These are phyloP conservation scores for Tachycineta bicolor DNA, from an alignment of 2,113 vertebrate genomes.

Conservation along the genomic window DNA sequence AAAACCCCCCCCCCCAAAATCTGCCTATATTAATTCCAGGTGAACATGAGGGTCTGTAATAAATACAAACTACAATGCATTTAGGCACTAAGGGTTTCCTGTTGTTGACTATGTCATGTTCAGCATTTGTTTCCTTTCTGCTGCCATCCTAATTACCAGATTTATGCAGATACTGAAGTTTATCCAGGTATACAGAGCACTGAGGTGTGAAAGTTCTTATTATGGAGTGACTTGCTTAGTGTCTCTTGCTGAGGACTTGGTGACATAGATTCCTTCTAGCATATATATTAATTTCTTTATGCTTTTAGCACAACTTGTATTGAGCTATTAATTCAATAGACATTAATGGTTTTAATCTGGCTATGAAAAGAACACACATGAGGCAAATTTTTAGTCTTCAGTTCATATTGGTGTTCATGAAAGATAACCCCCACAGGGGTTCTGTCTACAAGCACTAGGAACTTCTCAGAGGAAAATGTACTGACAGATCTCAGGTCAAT, in stretches of 20 bases:
- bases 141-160: not conserved
- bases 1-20: not conserved
- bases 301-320: not conserved
- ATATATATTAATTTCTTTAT: not conserved
- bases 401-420: conserved; percentile 56
- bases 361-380: conserved; percentile 37
- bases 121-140: not conserved
- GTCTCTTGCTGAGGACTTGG: not conserved
- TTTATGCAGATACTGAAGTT: not conserved
- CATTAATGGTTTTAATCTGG: conserved; percentile 56
- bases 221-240: not conserved
- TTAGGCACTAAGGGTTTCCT: not conserved
- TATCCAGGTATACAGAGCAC: not conserved
- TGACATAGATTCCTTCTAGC: not conserved
- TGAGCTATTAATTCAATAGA: conserved; percentile 8
- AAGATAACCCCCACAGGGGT: conserved; percentile 48
- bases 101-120: not conserved
- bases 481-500: conserved; percentile 73
- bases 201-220: not conserved
- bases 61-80: not conserved
- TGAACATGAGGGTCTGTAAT: not conserved
- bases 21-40: not conserved
- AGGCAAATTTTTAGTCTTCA: conserved; percentile 65
- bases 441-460: conserved; percentile 57
- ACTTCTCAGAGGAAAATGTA: conserved; percentile 71